Evolutionary conservation across 2,797 vertebrate genomes (phyloP).

Genomic region (Dallia pectoralis): DNA sequence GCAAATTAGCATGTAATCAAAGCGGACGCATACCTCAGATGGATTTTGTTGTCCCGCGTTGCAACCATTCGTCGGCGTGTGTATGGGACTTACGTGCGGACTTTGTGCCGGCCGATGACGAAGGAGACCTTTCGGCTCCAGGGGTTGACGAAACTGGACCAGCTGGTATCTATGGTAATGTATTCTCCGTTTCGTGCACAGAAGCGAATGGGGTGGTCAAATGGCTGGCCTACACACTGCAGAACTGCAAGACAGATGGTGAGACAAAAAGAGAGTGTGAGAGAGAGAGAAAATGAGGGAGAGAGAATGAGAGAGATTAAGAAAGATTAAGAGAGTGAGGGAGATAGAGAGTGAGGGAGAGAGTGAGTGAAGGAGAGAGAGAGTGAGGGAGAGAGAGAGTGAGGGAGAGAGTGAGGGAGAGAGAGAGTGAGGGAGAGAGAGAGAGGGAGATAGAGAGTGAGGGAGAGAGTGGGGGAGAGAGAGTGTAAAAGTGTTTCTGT

Average conservation of each 20-base stretch:
- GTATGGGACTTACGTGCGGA: conserved; percentile 84
- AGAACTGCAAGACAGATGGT: conserved; percentile 61
- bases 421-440: not conserved
- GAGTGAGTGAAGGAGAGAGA: not conserved
- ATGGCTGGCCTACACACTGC: conserved; percentile 88
- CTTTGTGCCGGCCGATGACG: conserved; percentile 95
- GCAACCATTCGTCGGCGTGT: not conserved
- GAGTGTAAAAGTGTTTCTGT: not conserved
- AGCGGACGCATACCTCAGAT: not conserved
- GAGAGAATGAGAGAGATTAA: not conserved
- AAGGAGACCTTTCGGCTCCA: conserved; percentile 97
- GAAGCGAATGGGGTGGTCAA: conserved; percentile 93
- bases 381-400: not conserved
- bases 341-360: not conserved
- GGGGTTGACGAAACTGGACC: conserved; percentile 97
- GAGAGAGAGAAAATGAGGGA: not conserved
- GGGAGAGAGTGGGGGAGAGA: too few species aligned
- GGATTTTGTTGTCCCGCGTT: not conserved
- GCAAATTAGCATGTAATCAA: not conserved
- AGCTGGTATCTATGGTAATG: conserved; percentile 91
- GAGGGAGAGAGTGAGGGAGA: too few species aligned
- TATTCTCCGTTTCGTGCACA: conserved; percentile 91
- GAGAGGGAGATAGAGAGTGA: not conserved
- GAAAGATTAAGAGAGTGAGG: not conserved
- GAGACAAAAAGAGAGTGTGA: too few species aligned